Base-by-base conservation (phyloP, 1,140 invertebrate species). In the Cyclargus thomasi region DNA sequence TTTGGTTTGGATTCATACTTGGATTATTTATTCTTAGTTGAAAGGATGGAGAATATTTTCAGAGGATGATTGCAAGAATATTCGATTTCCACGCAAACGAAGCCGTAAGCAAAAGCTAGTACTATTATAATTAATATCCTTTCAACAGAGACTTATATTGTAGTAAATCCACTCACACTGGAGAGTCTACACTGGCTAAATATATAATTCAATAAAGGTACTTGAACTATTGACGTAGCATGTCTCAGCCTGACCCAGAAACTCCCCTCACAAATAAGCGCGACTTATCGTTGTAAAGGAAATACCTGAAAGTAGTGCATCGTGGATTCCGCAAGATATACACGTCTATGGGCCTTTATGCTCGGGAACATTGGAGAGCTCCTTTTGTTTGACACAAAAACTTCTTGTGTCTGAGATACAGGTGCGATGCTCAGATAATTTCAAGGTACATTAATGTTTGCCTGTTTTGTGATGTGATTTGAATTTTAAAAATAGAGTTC, bases 211-310 rank as follows among this genome's bases (percentile, higher is more conserved):
- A 20, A 59, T 20, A 59, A 59, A 59, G 18, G 11, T 21, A 59
- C 17, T 21, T 22, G 18, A 59, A 59, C 18, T 59, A 59, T 59
- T 59, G 55, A 59, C 20, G 20, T 21, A 0, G 55, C 39, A 59
- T 59, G 55, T 59, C 55, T 59, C 20, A 11, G 55, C 10, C 55
- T 59, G 69, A 70, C 64, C 67, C 63, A 72, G 63, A 70, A 67
- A 70, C 36, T 67, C 68, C 71, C 68, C 65, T 67, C 57, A 64
- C 64, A 67, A 63, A 64, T 59, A 68, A 55, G 29, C 62, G 16
- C 64, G 53, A 62, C 70, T 68, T 69, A 14, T 55, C 67, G 65
- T 67, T 62, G 70, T 47, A 71, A 71, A 71, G 66, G 70, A 65
- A 72, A 62, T 72, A 65, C 65, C 53, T 64, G 65, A 59, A 59